A percentile compares a stretch with the other conserved stretches of the same genome.
These are phyloP conservation scores for Cochlearius cochlearius DNA, from an alignment of 2,113 vertebrate species.

Conservation along the genomic window DNA sequence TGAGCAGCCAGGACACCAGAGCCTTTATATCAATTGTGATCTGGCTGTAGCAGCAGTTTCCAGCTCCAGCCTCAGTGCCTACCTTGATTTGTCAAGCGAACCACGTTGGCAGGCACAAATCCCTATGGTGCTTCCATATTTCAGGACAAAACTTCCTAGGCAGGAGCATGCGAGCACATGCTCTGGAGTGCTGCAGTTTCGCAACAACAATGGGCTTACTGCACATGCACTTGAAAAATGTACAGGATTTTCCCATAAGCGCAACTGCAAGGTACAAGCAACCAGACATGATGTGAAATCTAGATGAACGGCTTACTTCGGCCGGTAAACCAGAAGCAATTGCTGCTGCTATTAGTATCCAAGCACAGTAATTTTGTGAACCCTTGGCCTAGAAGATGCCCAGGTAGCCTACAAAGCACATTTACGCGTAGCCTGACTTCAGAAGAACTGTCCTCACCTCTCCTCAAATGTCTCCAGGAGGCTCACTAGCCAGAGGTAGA, in stretches of 20 bases:
- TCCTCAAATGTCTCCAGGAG: constrained; percentile 41
- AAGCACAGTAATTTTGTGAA: neutral
- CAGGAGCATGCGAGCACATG: neutral
- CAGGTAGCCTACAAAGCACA: neutral
- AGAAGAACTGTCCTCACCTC: constrained; percentile 55
- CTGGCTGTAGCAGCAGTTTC: neutral
- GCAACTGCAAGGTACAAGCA: neutral
- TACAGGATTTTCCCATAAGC: neutral
- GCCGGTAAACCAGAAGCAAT: neutral
- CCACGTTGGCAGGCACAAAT: neutral
- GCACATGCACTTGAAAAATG: neutral
- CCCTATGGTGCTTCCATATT: neutral
- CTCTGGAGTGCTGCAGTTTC: neutral
- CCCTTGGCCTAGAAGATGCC: neutral
- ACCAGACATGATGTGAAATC: neutral
- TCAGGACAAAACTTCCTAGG: neutral
- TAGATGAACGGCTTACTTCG: neutral
- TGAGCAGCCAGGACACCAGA: neutral
- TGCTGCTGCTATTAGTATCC: neutral
- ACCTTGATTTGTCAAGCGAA: neutral
- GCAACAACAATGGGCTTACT: neutral
- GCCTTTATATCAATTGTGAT: neutral
- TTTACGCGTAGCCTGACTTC: neutral
- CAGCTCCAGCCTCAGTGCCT: neutral
- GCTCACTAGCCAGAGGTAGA: constrained; percentile 80